A percentile compares a stretch with the other conserved stretches of the same genome.
Conservation (phyloP, 2,797 vertebrate genomes). For the Yasuhikotakia modesta region DNA sequence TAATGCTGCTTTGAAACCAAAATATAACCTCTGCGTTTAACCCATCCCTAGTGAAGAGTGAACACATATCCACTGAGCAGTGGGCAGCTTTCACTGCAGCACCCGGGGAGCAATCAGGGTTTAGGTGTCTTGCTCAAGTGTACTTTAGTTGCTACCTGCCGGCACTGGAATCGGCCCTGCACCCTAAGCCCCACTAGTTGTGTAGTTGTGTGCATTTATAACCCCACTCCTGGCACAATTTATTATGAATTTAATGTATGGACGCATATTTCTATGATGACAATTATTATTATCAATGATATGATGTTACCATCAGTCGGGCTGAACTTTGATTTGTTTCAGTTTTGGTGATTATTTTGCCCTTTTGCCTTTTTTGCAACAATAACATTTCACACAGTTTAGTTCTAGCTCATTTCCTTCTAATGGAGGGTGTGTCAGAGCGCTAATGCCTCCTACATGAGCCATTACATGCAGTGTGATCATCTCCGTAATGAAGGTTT, state of each 20-base stretch:
- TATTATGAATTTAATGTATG: background rate
- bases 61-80: too few relatives aligned
- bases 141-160: too few relatives aligned
- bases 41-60: too few relatives aligned
- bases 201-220: too few relatives aligned
- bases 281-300: conserved; percentile 34
- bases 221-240: too few relatives aligned
- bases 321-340: conserved; percentile 35
- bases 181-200: too few relatives aligned
- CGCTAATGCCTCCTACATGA: conserved; percentile 12
- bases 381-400: conserved; percentile 53
- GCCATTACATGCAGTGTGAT: background rate
- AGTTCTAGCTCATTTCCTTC: conserved; percentile 46
- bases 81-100: too few relatives aligned
- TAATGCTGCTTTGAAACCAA: too few relatives aligned
- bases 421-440: conserved; percentile 44
- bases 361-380: conserved; percentile 33
- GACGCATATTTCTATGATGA: background rate
- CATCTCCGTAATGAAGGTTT: background rate
- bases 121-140: too few relatives aligned
- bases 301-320: conserved; percentile 25
- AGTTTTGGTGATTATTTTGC: conserved; percentile 37
- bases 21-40: too few relatives aligned
- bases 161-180: too few relatives aligned
- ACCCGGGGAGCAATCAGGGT: too few relatives aligned